phyloP scores from a whole-genome alignment of 2,113 vertebrate genomes.

The Nannobrachium achirus region DNA sequence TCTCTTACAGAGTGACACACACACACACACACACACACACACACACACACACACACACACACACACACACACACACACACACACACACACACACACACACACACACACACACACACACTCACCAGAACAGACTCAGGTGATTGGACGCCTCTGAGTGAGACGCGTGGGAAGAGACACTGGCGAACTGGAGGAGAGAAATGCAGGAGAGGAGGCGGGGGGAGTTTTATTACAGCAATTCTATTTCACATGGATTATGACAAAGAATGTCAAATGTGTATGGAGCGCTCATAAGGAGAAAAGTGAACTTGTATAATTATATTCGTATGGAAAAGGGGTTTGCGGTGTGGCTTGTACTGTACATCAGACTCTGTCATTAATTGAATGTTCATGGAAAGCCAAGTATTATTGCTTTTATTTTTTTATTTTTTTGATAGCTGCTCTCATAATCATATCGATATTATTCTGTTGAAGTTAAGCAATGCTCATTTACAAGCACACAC shows the following conservation, averaged over 20 bases:
- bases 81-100: conserved; percentile 16
- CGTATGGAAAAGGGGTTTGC: conserved; percentile 19
- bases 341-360: conserved; percentile 1
- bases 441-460: conserved; percentile 51
- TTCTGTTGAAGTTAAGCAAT: conserved; percentile 64
- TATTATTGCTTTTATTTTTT: conserved; percentile 2
- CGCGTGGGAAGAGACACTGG: too few relatives aligned
- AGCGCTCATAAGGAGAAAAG: not conserved
- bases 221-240: conserved; percentile 11
- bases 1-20: too few relatives aligned
- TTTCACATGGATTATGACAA: conserved; percentile 25
- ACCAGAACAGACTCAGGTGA: too few relatives aligned
- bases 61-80: not conserved
- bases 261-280: conserved; percentile 48
- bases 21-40: conserved; percentile 9
- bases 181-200: not conserved
- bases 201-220: not conserved
- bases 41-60: conserved; percentile 23
- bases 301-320: not conserved
- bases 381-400: too few relatives aligned
- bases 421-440: not conserved
- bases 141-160: too few relatives aligned
- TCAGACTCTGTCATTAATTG: not conserved
- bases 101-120: conserved; percentile 17
- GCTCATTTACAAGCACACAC: conserved; percentile 24